A percentile compares a stretch with the other conserved stretches of the same genome.
phyloP scores from a whole-genome alignment of 2,888 invertebrate genomes.

The Sinhomidia bicolor region DNA sequence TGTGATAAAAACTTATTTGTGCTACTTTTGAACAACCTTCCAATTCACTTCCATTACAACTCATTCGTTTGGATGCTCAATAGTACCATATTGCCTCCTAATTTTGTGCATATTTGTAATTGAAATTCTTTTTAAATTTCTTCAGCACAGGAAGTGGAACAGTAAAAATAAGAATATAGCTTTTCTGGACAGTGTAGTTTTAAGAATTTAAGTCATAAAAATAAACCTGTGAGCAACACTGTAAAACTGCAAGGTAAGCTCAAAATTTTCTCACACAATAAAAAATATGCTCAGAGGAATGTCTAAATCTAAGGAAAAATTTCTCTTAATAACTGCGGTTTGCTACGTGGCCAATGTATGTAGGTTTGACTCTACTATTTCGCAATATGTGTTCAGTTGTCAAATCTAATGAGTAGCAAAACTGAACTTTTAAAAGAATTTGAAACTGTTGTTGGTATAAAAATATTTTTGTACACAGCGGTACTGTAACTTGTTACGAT shows the following conservation, averaged over 20 bases:
- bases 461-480: too few species aligned
- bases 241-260: background rate
- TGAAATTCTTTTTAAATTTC: constrained; percentile 20
- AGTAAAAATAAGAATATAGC: background rate
- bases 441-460: too few species aligned
- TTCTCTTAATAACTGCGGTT: too few species aligned
- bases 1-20: constrained; percentile 61
- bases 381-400: too few species aligned
- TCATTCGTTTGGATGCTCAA: constrained; percentile 19
- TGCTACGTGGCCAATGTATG: too few species aligned
- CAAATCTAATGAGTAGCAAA: too few species aligned
- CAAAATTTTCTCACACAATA: too few species aligned
- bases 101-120: constrained; percentile 29
- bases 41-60: constrained; percentile 63
- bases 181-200: constrained; percentile 12
- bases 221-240: background rate
- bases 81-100: constrained; percentile 65
- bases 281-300: too few species aligned
- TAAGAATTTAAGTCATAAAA: background rate
- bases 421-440: too few species aligned
- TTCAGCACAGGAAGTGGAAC: background rate
- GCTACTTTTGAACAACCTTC: constrained; percentile 69
- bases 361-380: too few species aligned
- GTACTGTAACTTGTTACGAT: too few species aligned
- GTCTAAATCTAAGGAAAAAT: too few species aligned